Evolutionary conservation across 2,797 vertebrate genomes (phyloP).

Genomic region (Enteromius afrohamiltoni): DNA sequence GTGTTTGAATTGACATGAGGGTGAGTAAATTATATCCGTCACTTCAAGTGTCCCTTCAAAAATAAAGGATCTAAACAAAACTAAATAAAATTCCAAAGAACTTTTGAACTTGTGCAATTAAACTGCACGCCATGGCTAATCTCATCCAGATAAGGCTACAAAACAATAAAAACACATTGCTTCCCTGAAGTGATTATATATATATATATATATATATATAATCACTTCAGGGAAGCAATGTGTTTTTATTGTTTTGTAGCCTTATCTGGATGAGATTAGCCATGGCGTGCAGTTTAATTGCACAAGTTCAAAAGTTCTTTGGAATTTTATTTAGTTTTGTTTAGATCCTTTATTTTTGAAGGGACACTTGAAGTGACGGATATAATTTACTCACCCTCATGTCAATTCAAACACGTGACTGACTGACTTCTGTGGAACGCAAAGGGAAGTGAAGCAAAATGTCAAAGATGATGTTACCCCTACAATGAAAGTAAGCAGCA

Average conservation of each 20-base stretch:
- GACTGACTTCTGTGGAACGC: not conserved
- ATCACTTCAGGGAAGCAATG: slow-evolving; percentile 1
- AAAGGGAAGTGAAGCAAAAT: slow-evolving; percentile 11
- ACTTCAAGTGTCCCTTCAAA: not conserved
- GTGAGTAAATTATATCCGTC: not conserved
- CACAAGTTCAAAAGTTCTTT: not conserved
- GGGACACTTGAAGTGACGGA: not conserved
- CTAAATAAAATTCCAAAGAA: not conserved
- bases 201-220: no score
- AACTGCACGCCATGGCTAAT: slow-evolving; percentile 11
- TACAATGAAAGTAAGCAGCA: not conserved
- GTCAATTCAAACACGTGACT: not conserved
- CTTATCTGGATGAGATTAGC: slow-evolving; percentile 37
- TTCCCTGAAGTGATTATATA: not conserved
- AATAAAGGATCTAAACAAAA: not conserved
- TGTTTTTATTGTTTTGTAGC: slow-evolving; percentile 19
- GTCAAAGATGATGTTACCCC: not conserved
- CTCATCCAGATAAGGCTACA: slow-evolving; percentile 29
- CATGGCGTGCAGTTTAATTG: not conserved
- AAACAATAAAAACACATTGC: slow-evolving; percentile 14
- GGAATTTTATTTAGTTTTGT: slow-evolving; percentile 1
- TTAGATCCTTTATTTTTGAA: not conserved
- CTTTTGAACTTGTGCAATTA: not conserved
- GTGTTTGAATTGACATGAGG: not conserved
- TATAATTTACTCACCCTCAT: not conserved